phyloP scores from a whole-genome alignment of 2,113 vertebrate genomes.

The Xenopus borealis region DNA sequence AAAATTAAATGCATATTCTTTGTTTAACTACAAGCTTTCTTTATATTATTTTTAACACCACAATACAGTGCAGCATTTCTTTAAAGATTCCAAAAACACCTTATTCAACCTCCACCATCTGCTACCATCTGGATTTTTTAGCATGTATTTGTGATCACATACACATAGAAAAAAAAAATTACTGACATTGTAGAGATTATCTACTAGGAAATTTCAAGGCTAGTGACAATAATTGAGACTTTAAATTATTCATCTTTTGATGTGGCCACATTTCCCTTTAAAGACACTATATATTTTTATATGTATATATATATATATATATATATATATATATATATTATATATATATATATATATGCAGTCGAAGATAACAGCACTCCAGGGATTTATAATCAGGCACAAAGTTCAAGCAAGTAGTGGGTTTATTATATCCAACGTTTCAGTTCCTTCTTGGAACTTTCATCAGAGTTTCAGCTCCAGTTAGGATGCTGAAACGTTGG shows the following conservation, averaged over 20 bases:
- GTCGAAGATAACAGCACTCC: no score
- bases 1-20: slow-evolving; percentile 42
- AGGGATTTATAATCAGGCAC: no score
- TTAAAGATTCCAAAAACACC: slow-evolving; percentile 95
- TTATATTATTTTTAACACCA: slow-evolving; percentile 85
- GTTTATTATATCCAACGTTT: no score
- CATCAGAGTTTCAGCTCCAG: no score
- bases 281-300: no score
- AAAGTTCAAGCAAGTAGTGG: no score
- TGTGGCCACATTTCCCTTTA: slow-evolving; percentile 75
- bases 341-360: no score
- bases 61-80: slow-evolving; percentile 91
- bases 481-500: no score
- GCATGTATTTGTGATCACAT: slow-evolving; percentile 96
- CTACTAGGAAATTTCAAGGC: slow-evolving; percentile 90
- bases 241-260: slow-evolving; percentile 78
- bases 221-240: slow-evolving; percentile 96
- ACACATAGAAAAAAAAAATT: slow-evolving; percentile 94
- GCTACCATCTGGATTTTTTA: slow-evolving; percentile 99
- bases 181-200: slow-evolving; percentile 98
- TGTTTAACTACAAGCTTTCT: slow-evolving; percentile 84
- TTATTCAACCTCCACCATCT: slow-evolving; percentile 99
- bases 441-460: no score
- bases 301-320: no score
- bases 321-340: no score